phyloP scores from a whole-genome alignment of 2,113 vertebrate species.

The Sylvia atricapilla region DNA sequence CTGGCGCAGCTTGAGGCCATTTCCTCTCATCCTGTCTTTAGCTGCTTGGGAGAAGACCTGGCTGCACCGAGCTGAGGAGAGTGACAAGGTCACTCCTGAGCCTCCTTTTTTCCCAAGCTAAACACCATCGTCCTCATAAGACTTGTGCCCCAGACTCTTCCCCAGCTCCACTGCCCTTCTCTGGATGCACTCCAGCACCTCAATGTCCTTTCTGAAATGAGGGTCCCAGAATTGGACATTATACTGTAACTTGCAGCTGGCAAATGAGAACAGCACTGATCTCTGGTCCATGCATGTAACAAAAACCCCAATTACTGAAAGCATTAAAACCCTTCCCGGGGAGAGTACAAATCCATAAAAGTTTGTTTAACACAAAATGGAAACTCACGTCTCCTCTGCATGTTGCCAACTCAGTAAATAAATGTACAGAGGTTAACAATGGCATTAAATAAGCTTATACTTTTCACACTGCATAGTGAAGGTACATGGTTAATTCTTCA shows the following conservation, averaged over 20 bases:
- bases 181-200: background rate
- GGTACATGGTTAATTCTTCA: background rate
- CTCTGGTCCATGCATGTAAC: background rate
- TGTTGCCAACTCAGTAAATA: accelerated
- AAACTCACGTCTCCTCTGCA: background rate
- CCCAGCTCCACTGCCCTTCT: background rate
- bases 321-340: background rate
- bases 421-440: accelerated
- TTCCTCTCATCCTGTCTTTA: background rate
- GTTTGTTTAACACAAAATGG: background rate
- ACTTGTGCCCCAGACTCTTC: background rate
- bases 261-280: accelerated
- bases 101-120: too few relatives aligned
- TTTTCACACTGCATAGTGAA: background rate
- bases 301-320: background rate
- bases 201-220: background rate
- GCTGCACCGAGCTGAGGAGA: background rate
- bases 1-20: background rate
- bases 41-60: background rate
- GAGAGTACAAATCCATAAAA: accelerated
- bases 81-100: background rate
- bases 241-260: background rate
- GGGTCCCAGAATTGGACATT: background rate
- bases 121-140: background rate
- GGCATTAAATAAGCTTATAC: background rate